phyloP scores from a whole-genome alignment of 2,888 invertebrate genomes.

The Nomada ruficornis region DNA sequence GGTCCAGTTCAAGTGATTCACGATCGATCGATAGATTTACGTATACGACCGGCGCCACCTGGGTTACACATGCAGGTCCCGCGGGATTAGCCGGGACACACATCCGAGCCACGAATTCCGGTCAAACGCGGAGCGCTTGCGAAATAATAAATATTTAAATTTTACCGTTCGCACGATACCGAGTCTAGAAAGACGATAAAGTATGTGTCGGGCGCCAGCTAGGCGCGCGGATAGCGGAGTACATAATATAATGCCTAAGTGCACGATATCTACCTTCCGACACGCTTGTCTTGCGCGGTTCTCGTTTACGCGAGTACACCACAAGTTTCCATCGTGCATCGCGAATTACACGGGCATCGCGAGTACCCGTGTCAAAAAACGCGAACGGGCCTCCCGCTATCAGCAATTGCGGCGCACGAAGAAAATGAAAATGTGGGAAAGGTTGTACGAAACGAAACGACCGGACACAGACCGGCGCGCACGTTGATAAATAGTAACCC shows the following conservation, averaged over 20 bases:
- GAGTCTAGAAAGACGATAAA: constrained; percentile 74
- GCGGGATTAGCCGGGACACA: constrained; percentile 17
- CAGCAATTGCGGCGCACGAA: too few species aligned
- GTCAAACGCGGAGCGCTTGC: constrained; percentile 31
- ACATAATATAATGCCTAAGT: constrained; percentile 64
- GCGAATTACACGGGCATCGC: constrained; percentile 32
- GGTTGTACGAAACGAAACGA: background rate
- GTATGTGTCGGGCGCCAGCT: constrained; percentile 75
- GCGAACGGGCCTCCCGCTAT: too few species aligned
- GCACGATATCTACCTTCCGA: constrained; percentile 65
- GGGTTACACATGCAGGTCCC: constrained; percentile 25
- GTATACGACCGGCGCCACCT: constrained; percentile 53
- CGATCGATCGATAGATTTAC: constrained; percentile 71
- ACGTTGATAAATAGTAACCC: background rate
- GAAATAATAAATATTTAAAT: constrained; percentile 74
- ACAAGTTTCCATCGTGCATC: constrained; percentile 38
- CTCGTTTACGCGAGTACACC: constrained; percentile 56
- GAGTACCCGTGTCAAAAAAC: background rate
- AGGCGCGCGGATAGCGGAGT: constrained; percentile 75
- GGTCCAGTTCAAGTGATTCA: constrained; percentile 59
- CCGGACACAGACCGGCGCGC: too few species aligned
- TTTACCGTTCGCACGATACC: constrained; percentile 65
- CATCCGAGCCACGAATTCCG: constrained; percentile 29
- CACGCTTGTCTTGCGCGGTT: constrained; percentile 67
- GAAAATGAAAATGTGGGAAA: background rate